These are phyloP conservation scores for Calcarius ornatus DNA, from an alignment of 2,113 vertebrate genomes.

Conservation along the genomic window DNA sequence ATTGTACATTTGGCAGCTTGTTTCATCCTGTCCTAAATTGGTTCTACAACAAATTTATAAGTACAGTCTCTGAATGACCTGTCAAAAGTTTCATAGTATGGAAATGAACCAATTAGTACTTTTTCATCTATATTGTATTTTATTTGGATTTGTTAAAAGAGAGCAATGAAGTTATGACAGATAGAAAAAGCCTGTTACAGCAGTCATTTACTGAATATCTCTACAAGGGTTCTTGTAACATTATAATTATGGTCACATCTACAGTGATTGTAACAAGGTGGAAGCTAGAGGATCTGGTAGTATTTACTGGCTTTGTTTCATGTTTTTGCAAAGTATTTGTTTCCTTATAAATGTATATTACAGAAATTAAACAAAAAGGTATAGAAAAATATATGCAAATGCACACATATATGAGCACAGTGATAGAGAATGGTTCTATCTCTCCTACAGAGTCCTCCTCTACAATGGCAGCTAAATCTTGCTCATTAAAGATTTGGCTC, in stretches of 20 bases:
- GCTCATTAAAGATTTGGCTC: neutral
- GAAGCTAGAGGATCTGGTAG: neutral
- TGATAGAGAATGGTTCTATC: neutral
- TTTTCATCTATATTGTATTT: neutral
- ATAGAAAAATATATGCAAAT: no score
- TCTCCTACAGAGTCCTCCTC: neutral
- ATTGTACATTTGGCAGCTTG: neutral
- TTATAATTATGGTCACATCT: neutral
- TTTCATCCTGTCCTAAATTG: neutral
- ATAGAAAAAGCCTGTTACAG: neutral
- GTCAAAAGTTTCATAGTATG: neutral
- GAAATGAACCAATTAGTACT: neutral
- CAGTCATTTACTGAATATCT: neutral
- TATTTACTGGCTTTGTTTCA: neutral
- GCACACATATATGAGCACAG: neutral
- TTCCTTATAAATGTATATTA: neutral
- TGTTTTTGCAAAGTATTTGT: neutral
- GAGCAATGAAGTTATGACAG: neutral
- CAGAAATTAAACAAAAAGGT: neutral
- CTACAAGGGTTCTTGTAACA: neutral
- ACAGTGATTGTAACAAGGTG: neutral
- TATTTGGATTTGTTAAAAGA: neutral
- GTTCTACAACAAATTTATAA: neutral
- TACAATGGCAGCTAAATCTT: neutral
- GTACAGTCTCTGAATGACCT: neutral